Percentiles rank a stretch among this genome's conserved stretches.
These are phyloP conservation scores for Castor canadensis DNA, from an alignment of 2,113 vertebrate species.

Conservation along the genomic window DNA sequence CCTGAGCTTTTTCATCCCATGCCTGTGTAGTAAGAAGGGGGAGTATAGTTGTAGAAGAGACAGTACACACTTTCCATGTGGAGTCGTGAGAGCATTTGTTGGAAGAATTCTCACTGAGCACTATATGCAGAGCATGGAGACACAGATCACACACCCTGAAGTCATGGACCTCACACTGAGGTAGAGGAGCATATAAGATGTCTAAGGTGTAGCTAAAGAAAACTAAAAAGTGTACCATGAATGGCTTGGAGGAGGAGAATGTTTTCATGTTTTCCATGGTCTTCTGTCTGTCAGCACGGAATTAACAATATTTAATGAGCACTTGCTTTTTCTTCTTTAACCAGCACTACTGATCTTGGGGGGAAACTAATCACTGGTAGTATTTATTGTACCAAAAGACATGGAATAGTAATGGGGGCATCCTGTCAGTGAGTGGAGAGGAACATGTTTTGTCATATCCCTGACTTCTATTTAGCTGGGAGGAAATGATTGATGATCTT, in stretches of 20 bases:
- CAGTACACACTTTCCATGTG: neutral
- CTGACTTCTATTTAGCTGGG: neutral
- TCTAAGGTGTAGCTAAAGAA: neutral
- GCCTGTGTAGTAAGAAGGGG: neutral
- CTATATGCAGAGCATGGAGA: neutral
- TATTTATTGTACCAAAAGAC: neutral
- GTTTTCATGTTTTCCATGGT: neutral
- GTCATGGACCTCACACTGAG: neutral
- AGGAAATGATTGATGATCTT: slow-evolving; percentile 58
- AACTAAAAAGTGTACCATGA: neutral
- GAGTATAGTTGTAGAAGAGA: neutral
- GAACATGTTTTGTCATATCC: neutral
- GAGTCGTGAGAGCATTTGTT: neutral
- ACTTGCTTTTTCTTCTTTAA: neutral
- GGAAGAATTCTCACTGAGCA: neutral
- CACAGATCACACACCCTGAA: neutral
- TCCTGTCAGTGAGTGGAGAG: neutral
- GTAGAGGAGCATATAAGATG: neutral
- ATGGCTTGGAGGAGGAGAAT: neutral
- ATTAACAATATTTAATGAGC: neutral
- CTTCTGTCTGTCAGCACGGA: neutral
- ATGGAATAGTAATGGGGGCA: slow-evolving; percentile 1
- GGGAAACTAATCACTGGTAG: neutral
- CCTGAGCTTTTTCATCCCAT: neutral
- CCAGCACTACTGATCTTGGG: neutral